A percentile compares a stretch with the other conserved stretches of the same genome.
Evolutionary conservation across 2,888 invertebrate species (phyloP).

Genomic region (Embidobia sp.): DNA sequence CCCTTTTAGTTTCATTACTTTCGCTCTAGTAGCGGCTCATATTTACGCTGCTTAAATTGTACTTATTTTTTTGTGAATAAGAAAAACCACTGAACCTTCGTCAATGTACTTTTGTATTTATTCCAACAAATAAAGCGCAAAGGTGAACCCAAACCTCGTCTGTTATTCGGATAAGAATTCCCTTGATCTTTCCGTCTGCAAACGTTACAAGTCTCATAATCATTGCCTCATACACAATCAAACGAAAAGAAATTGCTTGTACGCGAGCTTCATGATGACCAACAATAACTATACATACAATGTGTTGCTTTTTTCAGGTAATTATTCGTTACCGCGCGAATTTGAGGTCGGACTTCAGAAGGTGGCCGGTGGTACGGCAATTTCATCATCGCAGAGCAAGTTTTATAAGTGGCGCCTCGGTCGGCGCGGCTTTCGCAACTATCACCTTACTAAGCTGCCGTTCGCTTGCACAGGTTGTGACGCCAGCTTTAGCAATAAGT

Average conservation of each 20-base stretch:
- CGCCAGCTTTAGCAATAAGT: slow-evolving; percentile 71
- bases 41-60: too few species aligned
- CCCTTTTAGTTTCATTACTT: too few species aligned
- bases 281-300: slow-evolving; percentile 19
- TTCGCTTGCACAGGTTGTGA: slow-evolving; percentile 70
- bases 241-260: background rate
- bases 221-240: background rate
- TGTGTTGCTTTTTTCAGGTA: slow-evolving; percentile 33
- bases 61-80: too few species aligned
- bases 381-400: slow-evolving; percentile 18
- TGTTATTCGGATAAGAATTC: too few species aligned
- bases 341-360: slow-evolving; percentile 29
- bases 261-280: background rate
- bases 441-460: slow-evolving; percentile 44
- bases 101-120: too few species aligned
- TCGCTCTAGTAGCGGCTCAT: too few species aligned
- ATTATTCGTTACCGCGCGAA: slow-evolving; percentile 39
- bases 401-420: slow-evolving; percentile 45
- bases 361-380: background rate
- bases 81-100: too few species aligned
- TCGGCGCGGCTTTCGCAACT: slow-evolving; percentile 45
- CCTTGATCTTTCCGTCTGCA: too few species aligned
- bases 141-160: too few species aligned
- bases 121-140: too few species aligned
- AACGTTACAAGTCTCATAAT: too few species aligned